Base-by-base conservation (phyloP, 2,797 vertebrate genomes). In the Avahi laniger region DNA sequence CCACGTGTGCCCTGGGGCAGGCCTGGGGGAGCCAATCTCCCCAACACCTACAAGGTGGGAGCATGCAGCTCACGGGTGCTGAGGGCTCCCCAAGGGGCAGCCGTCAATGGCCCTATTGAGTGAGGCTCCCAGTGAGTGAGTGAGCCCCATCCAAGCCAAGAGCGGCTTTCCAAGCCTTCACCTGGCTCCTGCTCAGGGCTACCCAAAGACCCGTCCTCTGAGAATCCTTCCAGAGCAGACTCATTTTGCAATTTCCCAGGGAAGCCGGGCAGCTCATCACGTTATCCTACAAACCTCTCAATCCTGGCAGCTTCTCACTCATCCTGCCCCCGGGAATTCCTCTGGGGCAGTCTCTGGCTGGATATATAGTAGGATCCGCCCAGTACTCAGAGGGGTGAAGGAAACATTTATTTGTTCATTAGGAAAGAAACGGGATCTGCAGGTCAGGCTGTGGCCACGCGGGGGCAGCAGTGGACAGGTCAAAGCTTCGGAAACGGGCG, bases 71-170 rank as follows among this genome's bases (percentile, higher is more conserved):
- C 93, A 99, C 99, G 17, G 0, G 98, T 99, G 79, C 98, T 99
- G 95, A 99, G 80, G 99, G 99, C 30, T 99, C 99, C 11, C 99
- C 30, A 63, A 99, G 99, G 1, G 99, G 98, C 86, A 98, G 98
- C 97, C 99, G 99, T 97, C 43, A 99, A 99, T 0, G 99, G 99
- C 5, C 61, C 30, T 99, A 99, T 17, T 24, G 99, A 14, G 26
- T 61, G 97, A 99, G 99, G 98, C 99, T 99, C 54, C 99, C 99
- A 99, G 99, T 99, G 94, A 98, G 95, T 43, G 88, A 78, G 67
- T 24, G 5, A 30, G 50, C 41, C 26, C 38, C 7, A 18, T 69
- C 30, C 35, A 26, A 4, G n/a, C 6, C 28, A 35, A n/a, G 50
- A 33, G 30, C 48, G 28, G 33, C 35, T 22, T 67, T 4, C 13